Evolutionary conservation across 2,888 invertebrate genomes (phyloP).

Genomic region (Microctonus brassicae): DNA sequence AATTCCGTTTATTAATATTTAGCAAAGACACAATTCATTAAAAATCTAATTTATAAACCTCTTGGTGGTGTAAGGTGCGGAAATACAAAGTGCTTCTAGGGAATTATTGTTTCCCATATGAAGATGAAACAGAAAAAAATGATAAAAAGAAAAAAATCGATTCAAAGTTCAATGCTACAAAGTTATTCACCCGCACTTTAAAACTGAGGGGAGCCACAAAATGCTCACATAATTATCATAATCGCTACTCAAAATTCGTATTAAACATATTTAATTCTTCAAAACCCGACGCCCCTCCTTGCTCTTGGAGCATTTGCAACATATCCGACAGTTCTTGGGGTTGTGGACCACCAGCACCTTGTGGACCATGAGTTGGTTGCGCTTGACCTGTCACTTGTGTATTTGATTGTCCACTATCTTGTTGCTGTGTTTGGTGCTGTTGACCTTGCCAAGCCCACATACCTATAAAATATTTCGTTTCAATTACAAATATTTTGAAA

Average conservation of each 20-base stretch:
- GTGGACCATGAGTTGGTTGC: constrained; percentile 63
- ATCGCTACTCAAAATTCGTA: constrained; percentile 78
- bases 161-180: constrained; percentile 23
- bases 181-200: background rate
- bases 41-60: constrained; percentile 41
- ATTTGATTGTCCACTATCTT: constrained; percentile 62
- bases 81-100: constrained; percentile 42
- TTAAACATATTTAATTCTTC: constrained; percentile 95
- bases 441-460: constrained; percentile 84
- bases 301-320: constrained; percentile 90
- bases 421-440: constrained; percentile 64
- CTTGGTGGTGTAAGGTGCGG: constrained; percentile 42
- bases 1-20: constrained; percentile 21
- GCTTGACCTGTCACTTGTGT: constrained; percentile 59
- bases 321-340: constrained; percentile 90
- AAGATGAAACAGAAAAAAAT: constrained; percentile 9
- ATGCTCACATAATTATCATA: constrained; percentile 2
- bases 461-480: constrained; percentile 68
- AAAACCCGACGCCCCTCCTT: constrained; percentile 85
- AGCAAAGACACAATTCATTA: constrained; percentile 29
- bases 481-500: background rate
- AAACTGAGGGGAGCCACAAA: background rate
- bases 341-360: constrained; percentile 75
- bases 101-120: constrained; percentile 24
- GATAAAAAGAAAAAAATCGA: constrained; percentile 1